Conservation (phyloP, 2,113 vertebrate species). For the Cheilinus undulatus region DNA sequence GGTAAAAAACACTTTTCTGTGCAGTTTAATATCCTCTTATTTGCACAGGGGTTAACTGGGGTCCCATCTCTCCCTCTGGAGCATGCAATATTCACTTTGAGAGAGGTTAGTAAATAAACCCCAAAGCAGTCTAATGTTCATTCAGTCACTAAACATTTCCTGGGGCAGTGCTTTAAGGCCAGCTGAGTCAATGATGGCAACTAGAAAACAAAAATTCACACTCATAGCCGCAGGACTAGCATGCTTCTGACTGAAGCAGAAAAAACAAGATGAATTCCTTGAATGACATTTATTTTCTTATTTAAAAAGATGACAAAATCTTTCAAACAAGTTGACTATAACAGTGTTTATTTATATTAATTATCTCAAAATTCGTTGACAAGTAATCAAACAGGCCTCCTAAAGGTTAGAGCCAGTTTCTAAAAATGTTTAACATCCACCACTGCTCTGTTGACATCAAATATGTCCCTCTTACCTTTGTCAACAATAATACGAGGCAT, state of each 20-base stretch:
- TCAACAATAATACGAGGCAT: conserved; percentile 94
- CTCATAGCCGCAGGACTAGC: conserved; percentile 22
- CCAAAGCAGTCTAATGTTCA: conserved; percentile 61
- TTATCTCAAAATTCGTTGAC: background rate
- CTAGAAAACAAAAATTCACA: conserved; percentile 46
- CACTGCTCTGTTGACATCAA: no score
- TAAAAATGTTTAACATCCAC: no score
- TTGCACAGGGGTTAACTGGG: conserved; percentile 45
- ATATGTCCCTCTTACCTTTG: conserved; percentile 84
- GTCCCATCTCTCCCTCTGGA: conserved; percentile 48
- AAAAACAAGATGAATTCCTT: conserved; percentile 16
- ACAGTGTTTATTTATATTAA: background rate
- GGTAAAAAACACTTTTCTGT: conserved; percentile 23
- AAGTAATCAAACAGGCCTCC: background rate
- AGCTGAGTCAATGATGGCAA: conserved; percentile 54
- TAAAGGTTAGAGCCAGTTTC: background rate
- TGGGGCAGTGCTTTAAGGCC: conserved; percentile 65
- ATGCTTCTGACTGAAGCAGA: conserved; percentile 8
- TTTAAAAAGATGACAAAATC: conserved; percentile 18
- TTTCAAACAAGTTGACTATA: background rate
- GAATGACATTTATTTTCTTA: conserved; percentile 3
- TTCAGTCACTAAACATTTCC: conserved; percentile 76
- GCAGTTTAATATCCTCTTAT: conserved; percentile 37
- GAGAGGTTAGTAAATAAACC: conserved; percentile 43
- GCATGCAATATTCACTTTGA: conserved; percentile 33